These are phyloP conservation scores for human DNA, from an alignment of 2,113 vertebrate species.

Conservation along the genomic window DNA sequence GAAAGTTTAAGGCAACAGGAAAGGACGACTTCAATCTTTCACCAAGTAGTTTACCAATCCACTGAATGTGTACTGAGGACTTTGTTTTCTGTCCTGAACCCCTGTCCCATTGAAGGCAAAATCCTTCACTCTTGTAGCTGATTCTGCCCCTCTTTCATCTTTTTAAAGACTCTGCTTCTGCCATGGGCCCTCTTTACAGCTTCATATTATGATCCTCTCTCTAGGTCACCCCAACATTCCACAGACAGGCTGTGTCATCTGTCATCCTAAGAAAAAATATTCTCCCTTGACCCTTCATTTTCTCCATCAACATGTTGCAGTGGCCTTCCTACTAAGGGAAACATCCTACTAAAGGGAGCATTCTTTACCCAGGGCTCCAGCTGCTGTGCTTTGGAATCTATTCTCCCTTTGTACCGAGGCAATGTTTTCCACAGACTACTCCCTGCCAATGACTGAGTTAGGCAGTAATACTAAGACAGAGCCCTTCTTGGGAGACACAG, in stretches of 20 bases:
- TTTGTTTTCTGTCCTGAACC: not conserved
- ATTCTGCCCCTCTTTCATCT: not conserved
- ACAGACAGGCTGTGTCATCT: not conserved
- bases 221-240: not conserved
- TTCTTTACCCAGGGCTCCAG: not conserved
- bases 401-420: not conserved
- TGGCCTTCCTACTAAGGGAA: not conserved
- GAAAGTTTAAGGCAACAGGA: not conserved
- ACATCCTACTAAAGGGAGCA: not conserved
- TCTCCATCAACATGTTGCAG: not conserved
- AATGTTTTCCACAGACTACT: not conserved
- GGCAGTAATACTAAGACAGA: not conserved
- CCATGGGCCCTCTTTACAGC: not conserved
- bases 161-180: not conserved
- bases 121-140: not conserved
- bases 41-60: not conserved
- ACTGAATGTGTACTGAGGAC: not conserved
- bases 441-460: not conserved
- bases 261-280: not conserved
- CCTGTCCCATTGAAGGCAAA: not conserved
- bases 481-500: not conserved
- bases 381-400: not conserved
- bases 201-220: not conserved
- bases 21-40: not conserved
- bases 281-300: not conserved